Conservation (phyloP, 2,888 invertebrate species). For the Eupeodes latifasciatus region DNA sequence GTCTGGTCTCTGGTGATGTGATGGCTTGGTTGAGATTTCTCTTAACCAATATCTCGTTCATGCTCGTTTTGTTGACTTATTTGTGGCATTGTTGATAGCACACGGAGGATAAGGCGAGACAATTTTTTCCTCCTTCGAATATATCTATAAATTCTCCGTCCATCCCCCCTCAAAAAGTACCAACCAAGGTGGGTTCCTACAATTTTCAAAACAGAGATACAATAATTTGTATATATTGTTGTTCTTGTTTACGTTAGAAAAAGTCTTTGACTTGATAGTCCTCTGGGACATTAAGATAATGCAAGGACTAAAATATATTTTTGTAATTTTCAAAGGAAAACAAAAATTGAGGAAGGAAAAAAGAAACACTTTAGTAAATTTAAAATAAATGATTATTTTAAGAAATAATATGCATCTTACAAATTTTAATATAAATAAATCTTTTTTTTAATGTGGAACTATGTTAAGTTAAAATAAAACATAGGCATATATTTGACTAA, state of each 20-base stretch:
- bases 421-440: background rate
- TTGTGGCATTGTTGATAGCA: slow-evolving; percentile 60
- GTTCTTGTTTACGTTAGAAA: background rate
- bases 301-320: slow-evolving; percentile 14
- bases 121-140: slow-evolving; percentile 1
- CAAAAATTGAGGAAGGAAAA: background rate
- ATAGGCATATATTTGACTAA: too few species aligned
- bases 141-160: background rate
- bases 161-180: too few species aligned
- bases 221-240: background rate
- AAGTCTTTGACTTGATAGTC: slow-evolving; percentile 5
- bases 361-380: slow-evolving; percentile 14
- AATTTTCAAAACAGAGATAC: too few species aligned
- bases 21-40: slow-evolving; percentile 50
- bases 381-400: background rate
- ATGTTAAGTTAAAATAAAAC: too few species aligned
- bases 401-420: background rate
- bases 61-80: slow-evolving; percentile 41
- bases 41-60: slow-evolving; percentile 25
- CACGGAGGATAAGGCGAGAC: slow-evolving; percentile 40
- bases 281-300: slow-evolving; percentile 14
- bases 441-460: background rate
- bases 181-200: too few species aligned
- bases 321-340: background rate
- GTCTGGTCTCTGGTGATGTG: slow-evolving; percentile 24